Evolutionary conservation across 2,797 vertebrate species (phyloP).

Genomic region (Takifugu ocellatus): DNA sequence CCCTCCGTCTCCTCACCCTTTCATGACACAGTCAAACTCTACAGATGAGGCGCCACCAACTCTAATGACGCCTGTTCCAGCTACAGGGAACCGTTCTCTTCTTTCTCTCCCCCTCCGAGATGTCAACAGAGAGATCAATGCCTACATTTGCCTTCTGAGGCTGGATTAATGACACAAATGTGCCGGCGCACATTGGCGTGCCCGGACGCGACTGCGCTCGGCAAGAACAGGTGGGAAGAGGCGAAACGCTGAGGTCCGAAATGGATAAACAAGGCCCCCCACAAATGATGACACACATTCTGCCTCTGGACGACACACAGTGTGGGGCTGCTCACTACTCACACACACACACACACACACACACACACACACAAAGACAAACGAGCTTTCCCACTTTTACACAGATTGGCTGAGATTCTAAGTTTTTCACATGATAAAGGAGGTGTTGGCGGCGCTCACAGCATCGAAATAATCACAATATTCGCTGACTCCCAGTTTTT

Average conservation of each 20-base stretch:
- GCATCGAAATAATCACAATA: too few species aligned
- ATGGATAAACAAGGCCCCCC: too few species aligned
- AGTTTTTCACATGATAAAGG: too few species aligned
- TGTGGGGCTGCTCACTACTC: too few species aligned
- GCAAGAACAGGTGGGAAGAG: not conserved
- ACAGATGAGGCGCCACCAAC: not conserved
- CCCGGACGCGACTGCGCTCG: not conserved
- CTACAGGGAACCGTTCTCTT: not conserved
- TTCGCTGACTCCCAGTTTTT: too few species aligned
- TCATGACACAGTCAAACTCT: conserved; percentile 6
- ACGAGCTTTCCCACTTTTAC: conserved; percentile 8
- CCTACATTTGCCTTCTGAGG: conserved; percentile 33
- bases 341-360: conserved; percentile 25
- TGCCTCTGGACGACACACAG: conserved; percentile 11
- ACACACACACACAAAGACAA: conserved; percentile 4
- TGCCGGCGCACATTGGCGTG: too few species aligned
- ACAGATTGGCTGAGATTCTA: too few species aligned
- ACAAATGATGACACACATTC: not conserved
- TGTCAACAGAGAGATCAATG: conserved; percentile 19
- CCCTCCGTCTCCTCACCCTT: conserved; percentile 29
- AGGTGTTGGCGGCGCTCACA: too few species aligned
- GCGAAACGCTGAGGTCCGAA: too few species aligned
- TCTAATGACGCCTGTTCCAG: conserved; percentile 1
- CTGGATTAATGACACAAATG: conserved; percentile 23
- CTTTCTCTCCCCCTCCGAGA: not conserved